A percentile compares a stretch with the other conserved stretches of the same genome.
phyloP scores from a whole-genome alignment of 2,888 invertebrate species.

The Vesta saturnalis region DNA sequence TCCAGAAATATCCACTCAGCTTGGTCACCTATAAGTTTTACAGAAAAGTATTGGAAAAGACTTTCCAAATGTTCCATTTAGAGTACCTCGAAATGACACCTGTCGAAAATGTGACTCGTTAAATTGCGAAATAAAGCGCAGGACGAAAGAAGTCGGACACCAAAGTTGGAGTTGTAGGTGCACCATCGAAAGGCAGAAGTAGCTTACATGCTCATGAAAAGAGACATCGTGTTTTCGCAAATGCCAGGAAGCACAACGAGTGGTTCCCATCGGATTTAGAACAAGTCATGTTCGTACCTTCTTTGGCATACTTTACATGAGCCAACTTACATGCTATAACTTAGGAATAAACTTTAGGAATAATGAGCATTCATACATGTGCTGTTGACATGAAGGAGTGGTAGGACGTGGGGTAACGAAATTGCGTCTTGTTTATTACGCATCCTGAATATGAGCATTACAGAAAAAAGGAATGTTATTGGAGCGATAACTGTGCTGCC shows the following conservation, averaged over 20 bases:
- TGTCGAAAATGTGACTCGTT: constrained; percentile 30
- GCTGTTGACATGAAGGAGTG: constrained; percentile 45
- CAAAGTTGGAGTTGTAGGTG: constrained; percentile 32
- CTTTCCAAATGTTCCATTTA: constrained; percentile 37
- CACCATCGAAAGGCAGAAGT: constrained; percentile 37
- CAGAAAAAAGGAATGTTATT: constrained; percentile 29
- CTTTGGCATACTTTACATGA: constrained; percentile 51
- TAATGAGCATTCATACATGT: constrained; percentile 41
- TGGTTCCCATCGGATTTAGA: constrained; percentile 48
- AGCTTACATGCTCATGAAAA: constrained; percentile 36
- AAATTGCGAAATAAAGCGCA: constrained; percentile 33
- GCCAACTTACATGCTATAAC: constrained; percentile 49
- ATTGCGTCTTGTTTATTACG: constrained; percentile 33
- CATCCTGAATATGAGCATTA: constrained; percentile 4
- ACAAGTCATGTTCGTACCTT: constrained; percentile 50
- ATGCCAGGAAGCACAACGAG: constrained; percentile 34
- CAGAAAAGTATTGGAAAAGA: constrained; percentile 30
- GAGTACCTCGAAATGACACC: constrained; percentile 29
- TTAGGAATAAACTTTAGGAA: constrained; percentile 45
- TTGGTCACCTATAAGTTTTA: constrained; percentile 38
- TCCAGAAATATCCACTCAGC: constrained; percentile 31
- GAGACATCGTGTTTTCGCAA: constrained; percentile 39
- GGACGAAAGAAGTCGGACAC: constrained; percentile 19
- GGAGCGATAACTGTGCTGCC: constrained; percentile 34
- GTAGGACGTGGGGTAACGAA: constrained; percentile 45